These are phyloP conservation scores for Sebastes wilsoni DNA, from an alignment of 2,797 vertebrate genomes.

Conservation along the genomic window DNA sequence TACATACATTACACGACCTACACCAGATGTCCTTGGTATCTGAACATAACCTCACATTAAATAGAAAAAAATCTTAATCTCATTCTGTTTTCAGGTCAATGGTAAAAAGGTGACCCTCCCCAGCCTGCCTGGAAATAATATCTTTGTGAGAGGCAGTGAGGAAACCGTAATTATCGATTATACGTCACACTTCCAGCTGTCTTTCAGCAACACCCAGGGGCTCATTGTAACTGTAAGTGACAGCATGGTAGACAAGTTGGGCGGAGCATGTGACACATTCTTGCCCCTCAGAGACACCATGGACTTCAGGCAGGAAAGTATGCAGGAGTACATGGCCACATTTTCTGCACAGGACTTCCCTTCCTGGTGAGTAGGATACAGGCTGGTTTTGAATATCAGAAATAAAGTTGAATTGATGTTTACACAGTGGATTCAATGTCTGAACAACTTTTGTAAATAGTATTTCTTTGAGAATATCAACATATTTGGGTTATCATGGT, in stretches of 20 bases:
- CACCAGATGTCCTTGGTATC: not conserved
- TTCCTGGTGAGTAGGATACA: constrained; percentile 43
- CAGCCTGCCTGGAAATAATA: not conserved
- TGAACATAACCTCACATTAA: not conserved
- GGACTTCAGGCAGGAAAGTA: constrained; percentile 6
- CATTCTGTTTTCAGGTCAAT: constrained; percentile 46
- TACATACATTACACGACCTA: not conserved
- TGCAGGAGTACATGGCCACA: constrained; percentile 48
- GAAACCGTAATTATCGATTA: constrained; percentile 31
- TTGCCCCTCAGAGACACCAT: not conserved
- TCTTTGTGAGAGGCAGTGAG: constrained; percentile 27
- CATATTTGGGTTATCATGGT: too few relatives aligned
- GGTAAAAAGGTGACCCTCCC: constrained; percentile 37
- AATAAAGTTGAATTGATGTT: not conserved
- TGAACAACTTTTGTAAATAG: too few relatives aligned
- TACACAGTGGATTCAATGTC: not conserved
- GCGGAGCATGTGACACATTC: constrained; percentile 52
- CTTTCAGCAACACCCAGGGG: constrained; percentile 41
- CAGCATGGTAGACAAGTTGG: constrained; percentile 24
- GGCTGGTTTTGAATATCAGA: not conserved
- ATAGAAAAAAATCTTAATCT: not conserved
- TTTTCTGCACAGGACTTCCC: constrained; percentile 72
- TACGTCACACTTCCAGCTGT: constrained; percentile 31
- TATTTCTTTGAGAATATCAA: not conserved
- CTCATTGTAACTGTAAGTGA: constrained; percentile 37